These are phyloP conservation scores for Enteromius unitaeniatus DNA, from an alignment of 2,797 vertebrate genomes.

Conservation along the genomic window DNA sequence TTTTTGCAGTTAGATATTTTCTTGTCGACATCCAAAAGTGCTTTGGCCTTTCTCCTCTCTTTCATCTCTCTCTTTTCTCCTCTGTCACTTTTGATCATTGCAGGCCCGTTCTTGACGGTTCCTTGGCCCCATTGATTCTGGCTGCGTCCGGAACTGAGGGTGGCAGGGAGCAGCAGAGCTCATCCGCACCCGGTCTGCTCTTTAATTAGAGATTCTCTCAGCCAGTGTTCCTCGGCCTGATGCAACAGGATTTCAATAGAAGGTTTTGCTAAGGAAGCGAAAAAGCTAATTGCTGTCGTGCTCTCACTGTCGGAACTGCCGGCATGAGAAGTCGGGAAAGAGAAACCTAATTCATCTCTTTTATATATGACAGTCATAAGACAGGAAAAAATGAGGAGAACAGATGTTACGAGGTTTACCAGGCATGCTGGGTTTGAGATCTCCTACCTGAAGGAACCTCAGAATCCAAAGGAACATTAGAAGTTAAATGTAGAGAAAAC, in stretches of 20 bases:
- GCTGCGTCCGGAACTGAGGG: constrained; percentile 9
- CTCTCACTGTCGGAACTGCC: constrained; percentile 75
- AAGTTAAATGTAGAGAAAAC: neutral
- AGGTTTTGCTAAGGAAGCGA: constrained; percentile 69
- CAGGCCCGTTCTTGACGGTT: constrained; percentile 26
- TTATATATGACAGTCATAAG: constrained; percentile 42
- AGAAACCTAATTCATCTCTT: constrained; percentile 47
- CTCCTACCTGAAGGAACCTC: constrained; percentile 1
- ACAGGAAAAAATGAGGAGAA: constrained; percentile 46
- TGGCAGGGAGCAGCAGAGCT: constrained; percentile 60
- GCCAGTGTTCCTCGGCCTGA: constrained; percentile 61
- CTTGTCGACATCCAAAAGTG: neutral
- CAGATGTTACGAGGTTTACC: constrained; percentile 42
- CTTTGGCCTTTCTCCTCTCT: constrained; percentile 13
- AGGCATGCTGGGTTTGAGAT: constrained; percentile 6
- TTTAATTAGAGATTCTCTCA: constrained; percentile 72
- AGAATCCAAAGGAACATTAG: neutral
- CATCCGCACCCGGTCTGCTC: constrained; percentile 65
- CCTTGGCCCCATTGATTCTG: constrained; percentile 51
- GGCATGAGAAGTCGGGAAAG: constrained; percentile 48
- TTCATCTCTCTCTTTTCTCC: constrained; percentile 10
- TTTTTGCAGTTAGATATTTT: constrained; percentile 27
- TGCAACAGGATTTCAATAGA: constrained; percentile 75
- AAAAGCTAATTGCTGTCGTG: constrained; percentile 81
- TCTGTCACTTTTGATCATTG: constrained; percentile 46